phyloP scores from a whole-genome alignment of 2,888 invertebrate species.

The Lydus trimaculatus region DNA sequence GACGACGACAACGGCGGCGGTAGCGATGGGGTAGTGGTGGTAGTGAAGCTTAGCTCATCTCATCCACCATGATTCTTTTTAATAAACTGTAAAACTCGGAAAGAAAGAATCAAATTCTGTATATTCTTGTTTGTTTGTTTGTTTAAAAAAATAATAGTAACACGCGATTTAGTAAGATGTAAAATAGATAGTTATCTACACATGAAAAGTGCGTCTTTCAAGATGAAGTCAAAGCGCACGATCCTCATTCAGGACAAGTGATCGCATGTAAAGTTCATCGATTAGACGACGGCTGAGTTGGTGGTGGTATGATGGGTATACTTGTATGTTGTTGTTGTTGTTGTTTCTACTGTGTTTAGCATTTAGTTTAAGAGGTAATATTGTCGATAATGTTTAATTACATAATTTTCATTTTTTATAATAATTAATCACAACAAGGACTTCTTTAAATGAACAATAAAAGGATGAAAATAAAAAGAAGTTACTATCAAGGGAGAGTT shows the following conservation, averaged over 20 bases:
- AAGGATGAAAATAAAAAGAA: neutral
- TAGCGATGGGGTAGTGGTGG: conserved; percentile 14
- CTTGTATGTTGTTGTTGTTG: neutral
- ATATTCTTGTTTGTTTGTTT: no score
- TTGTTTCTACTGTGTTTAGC: neutral
- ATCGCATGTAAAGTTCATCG: conserved; percentile 43
- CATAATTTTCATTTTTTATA: neutral
- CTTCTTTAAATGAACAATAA: conserved; percentile 15
- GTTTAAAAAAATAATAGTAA: neutral
- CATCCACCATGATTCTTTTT: neutral
- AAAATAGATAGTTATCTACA: neutral
- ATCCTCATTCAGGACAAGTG: conserved; percentile 29
- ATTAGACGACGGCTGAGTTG: conserved; percentile 29
- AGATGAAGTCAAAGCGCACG: conserved; percentile 12
- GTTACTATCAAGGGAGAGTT: neutral
- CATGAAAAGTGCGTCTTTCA: neutral
- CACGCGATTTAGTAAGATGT: neutral
- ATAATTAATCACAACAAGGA: conserved; percentile 2
- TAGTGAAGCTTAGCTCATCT: neutral
- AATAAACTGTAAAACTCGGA: no score
- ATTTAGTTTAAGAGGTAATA: neutral
- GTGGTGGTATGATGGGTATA: conserved; percentile 30
- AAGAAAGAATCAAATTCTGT: no score
- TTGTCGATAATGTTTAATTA: neutral
- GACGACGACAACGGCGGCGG: conserved; percentile 1